Percentiles rank a stretch among this genome's conserved stretches.
These are phyloP conservation scores for Grantiella picta DNA, from an alignment of 2,113 vertebrate genomes.

Conservation along the genomic window DNA sequence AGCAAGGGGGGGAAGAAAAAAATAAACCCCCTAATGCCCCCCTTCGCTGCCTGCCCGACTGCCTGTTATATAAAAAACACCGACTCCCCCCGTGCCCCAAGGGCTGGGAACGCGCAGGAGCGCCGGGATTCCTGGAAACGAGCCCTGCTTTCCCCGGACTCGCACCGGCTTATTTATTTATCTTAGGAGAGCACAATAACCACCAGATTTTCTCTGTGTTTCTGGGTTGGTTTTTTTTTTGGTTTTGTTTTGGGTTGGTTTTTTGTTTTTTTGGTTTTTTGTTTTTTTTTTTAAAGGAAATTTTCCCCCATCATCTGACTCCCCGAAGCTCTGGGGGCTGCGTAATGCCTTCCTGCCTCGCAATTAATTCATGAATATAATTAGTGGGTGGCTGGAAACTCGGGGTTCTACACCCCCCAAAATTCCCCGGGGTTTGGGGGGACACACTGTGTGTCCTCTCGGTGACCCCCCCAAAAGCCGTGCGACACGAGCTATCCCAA, in stretches of 20 bases:
- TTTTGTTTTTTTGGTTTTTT: neutral
- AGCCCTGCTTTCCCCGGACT: neutral
- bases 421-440: too few relatives aligned
- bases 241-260: too few relatives aligned
- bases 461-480: neutral
- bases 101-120: neutral
- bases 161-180: slow-evolving; percentile 17
- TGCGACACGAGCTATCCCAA: neutral
- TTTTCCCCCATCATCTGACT: slow-evolving; percentile 43
- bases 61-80: neutral
- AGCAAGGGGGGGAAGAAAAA: accelerated
- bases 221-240: neutral
- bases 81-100: neutral
- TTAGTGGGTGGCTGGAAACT: neutral
- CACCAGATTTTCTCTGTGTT: neutral
- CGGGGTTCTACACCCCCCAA: accelerated
- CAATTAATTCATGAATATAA: neutral
- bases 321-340: neutral
- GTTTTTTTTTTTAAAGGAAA: neutral
- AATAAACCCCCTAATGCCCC: neutral
- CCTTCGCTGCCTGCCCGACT: neutral
- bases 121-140: slow-evolving; percentile 9
- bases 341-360: slow-evolving; percentile 8
- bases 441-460: neutral
- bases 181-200: neutral